These are phyloP conservation scores for Hypocryptadius cinnamomeus DNA, from an alignment of 2,113 vertebrate genomes.

Conservation along the genomic window DNA sequence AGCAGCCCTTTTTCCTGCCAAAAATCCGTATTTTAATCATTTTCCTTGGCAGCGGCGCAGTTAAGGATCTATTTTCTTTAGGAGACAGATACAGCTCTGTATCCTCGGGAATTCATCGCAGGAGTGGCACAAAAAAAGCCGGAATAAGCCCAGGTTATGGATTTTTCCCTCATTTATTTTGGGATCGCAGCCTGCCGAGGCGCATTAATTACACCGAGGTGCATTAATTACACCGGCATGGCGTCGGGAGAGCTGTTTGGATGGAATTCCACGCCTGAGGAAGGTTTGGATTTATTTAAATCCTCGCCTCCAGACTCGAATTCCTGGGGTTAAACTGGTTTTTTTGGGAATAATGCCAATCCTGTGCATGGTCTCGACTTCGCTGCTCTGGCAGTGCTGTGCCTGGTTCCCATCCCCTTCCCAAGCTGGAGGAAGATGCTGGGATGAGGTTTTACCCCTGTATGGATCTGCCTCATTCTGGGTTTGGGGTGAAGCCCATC, in stretches of 20 bases:
- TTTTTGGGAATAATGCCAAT: not conserved
- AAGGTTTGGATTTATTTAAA: not conserved
- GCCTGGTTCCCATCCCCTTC: not conserved
- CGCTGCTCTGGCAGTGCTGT: rapidly evolving
- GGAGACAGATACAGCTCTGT: slow-evolving; percentile 30
- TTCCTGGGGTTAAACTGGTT: not conserved
- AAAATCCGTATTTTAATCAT: not conserved
- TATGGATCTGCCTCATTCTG: not conserved
- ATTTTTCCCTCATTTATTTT: not conserved
- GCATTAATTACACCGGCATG: not conserved
- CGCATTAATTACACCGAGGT: not conserved
- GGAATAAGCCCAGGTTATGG: not conserved
- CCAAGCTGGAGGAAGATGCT: not conserved
- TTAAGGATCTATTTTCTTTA: not conserved
- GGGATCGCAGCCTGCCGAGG: not conserved
- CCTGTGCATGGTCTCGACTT: not conserved
- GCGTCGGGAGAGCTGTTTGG: not conserved
- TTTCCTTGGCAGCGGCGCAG: not conserved
- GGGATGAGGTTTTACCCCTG: not conserved
- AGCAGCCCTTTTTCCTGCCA: not conserved
- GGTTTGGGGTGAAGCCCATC: not conserved
- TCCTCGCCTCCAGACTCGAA: not conserved
- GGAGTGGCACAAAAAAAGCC: not conserved
- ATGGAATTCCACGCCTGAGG: not conserved
- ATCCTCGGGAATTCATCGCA: not conserved